These are phyloP conservation scores for Drosophila emarginata DNA, from an alignment of 2,888 invertebrate species.

Conservation along the genomic window DNA sequence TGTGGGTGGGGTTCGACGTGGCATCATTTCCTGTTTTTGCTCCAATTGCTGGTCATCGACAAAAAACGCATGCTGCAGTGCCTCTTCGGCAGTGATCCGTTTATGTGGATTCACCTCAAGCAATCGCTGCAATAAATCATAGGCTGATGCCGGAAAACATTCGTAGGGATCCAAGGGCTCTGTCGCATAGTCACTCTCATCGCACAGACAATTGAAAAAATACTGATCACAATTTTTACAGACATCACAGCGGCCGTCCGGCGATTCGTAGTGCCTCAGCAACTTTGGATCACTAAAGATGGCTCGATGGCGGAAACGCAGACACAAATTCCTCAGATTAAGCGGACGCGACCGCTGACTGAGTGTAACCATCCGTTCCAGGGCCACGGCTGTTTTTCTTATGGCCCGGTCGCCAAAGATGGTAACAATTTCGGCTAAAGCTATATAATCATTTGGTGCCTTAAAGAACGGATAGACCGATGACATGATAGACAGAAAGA, in stretches of 20 bases:
- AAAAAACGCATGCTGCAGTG: constrained; percentile 90
- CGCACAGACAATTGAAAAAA: constrained; percentile 81
- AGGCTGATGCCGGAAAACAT: constrained; percentile 88
- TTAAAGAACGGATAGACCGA: constrained; percentile 93
- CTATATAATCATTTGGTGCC: constrained; percentile 90
- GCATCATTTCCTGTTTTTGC: neutral
- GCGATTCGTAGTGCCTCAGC: constrained; percentile 67
- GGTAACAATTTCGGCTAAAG: constrained; percentile 91
- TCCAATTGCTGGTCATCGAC: constrained; percentile 28
- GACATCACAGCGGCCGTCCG: constrained; percentile 73
- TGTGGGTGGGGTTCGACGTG: constrained; percentile 1
- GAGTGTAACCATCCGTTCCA: constrained; percentile 85
- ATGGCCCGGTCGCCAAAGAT: constrained; percentile 89
- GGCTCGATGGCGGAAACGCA: constrained; percentile 81
- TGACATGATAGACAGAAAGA: constrained; percentile 89
- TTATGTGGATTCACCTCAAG: constrained; percentile 90
- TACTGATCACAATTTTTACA: constrained; percentile 82
- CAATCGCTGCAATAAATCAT: constrained; percentile 87
- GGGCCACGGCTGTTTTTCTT: constrained; percentile 86
- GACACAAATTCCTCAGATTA: constrained; percentile 83
- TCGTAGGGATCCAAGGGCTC: constrained; percentile 79
- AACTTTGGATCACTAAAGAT: constrained; percentile 77
- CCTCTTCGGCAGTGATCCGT: constrained; percentile 88
- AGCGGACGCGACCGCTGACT: constrained; percentile 83
- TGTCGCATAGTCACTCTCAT: constrained; percentile 70